phyloP scores from a whole-genome alignment of 2,797 vertebrate species.

The Lithobates pipiens region DNA sequence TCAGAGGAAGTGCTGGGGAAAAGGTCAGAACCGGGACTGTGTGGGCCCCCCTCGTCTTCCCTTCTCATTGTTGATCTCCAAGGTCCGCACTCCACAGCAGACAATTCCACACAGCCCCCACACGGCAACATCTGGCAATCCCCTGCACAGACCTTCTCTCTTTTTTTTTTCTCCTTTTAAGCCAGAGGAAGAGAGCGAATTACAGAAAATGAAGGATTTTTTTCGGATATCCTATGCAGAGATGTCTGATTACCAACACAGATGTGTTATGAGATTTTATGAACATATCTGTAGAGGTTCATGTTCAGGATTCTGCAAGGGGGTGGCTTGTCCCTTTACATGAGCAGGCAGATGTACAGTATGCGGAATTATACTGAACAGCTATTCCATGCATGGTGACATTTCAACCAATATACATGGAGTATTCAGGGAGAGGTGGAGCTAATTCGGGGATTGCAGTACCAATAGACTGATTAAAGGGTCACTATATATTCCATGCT shows the following conservation, averaged over 20 bases:
- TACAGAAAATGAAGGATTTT: constrained; percentile 53
- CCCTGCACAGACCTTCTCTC: constrained; percentile 36
- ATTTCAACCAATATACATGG: background rate
- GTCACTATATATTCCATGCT: no score
- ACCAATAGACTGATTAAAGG: background rate
- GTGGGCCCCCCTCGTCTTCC: constrained; percentile 23
- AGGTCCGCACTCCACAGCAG: constrained; percentile 51
- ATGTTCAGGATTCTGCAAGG: background rate
- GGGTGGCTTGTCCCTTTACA: background rate
- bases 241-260: constrained; percentile 44
- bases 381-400: background rate
- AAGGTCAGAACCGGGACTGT: constrained; percentile 44
- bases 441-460: background rate
- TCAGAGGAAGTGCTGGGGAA: constrained; percentile 53
- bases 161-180: constrained; percentile 10
- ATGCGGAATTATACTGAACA: background rate
- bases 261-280: constrained; percentile 56
- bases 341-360: background rate
- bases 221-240: constrained; percentile 55
- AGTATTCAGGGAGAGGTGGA: background rate
- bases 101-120: constrained; percentile 60
- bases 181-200: constrained; percentile 55
- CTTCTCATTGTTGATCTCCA: constrained; percentile 59
- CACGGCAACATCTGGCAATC: constrained; percentile 61
- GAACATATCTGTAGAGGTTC: constrained; percentile 21